phyloP scores from a whole-genome alignment of 1,140 invertebrate species.

The Stratiolaelaps scimitus region DNA sequence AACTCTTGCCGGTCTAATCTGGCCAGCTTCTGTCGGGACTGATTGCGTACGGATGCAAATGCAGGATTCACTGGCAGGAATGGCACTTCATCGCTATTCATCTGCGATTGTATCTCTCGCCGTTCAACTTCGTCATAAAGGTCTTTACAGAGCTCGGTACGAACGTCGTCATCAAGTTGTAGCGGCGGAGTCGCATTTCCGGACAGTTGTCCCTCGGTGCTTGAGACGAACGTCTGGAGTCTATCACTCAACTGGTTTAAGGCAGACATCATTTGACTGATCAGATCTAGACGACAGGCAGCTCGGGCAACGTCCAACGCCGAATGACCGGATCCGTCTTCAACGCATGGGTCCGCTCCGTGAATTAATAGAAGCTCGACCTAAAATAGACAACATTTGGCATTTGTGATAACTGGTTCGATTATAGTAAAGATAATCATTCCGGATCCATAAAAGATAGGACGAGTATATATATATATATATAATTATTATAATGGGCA shows the following conservation, averaged over 20 bases:
- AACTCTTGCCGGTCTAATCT: slow-evolving; percentile 2
- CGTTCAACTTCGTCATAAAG: slow-evolving; percentile 26
- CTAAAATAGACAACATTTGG: no score
- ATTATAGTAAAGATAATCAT: no score
- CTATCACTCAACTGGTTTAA: slow-evolving; percentile 16
- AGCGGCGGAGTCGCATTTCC: background rate
- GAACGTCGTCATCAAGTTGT: background rate
- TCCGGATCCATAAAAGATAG: no score
- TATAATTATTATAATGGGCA: no score
- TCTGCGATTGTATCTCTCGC: slow-evolving; percentile 7
- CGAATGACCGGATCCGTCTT: slow-evolving; percentile 5
- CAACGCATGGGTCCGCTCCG: background rate
- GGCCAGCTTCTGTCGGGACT: slow-evolving; percentile 11
- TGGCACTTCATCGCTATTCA: slow-evolving; percentile 15
- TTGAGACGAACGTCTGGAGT: background rate
- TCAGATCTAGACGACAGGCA: background rate
- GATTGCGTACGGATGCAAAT: slow-evolving; percentile 7
- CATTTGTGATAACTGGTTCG: no score
- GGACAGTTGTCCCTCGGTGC: background rate
- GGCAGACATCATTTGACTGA: slow-evolving; percentile 3
- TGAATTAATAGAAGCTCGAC: slow-evolving; percentile 20
- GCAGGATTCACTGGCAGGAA: slow-evolving; percentile 14
- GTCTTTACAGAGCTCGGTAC: slow-evolving; percentile 14
- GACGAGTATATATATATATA: no score
- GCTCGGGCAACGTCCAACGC: slow-evolving; percentile 9